Evolutionary conservation across 2,888 invertebrate species (phyloP).

Genomic region (Drosophila antonietae): DNA sequence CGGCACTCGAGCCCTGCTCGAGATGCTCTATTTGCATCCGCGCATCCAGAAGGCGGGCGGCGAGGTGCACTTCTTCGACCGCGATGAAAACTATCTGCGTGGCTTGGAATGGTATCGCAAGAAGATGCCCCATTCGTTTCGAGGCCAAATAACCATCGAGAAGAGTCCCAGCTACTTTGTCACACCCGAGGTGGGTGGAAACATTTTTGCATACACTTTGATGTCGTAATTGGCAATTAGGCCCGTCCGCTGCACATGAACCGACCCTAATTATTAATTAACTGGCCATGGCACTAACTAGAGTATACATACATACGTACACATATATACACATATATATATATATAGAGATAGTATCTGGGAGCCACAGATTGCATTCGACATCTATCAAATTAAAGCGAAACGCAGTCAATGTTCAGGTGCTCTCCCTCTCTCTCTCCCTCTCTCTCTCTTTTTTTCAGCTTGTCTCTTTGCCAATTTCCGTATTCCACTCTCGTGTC

Average conservation of each 20-base stretch:
- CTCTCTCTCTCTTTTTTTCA: too few relatives aligned
- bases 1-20: slow-evolving; percentile 97
- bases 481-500: slow-evolving; percentile 44
- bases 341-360: background rate
- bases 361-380: slow-evolving; percentile 29
- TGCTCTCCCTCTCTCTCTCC: background rate
- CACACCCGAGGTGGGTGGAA: slow-evolving; percentile 91
- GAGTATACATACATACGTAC: background rate
- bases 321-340: background rate
- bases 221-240: slow-evolving; percentile 76
- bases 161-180: slow-evolving; percentile 99
- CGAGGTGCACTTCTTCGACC: slow-evolving; percentile 98
- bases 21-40: slow-evolving; percentile 97
- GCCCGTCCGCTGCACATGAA: slow-evolving; percentile 43
- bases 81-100: slow-evolving; percentile 95
- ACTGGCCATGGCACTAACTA: slow-evolving; percentile 38
- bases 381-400: slow-evolving; percentile 69
- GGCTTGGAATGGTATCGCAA: slow-evolving; percentile 98
- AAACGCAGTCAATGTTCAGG: slow-evolving; percentile 39
- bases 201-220: slow-evolving; percentile 54
- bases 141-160: slow-evolving; percentile 97
- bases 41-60: slow-evolving; percentile 96
- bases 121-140: slow-evolving; percentile 97
- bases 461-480: slow-evolving; percentile 47
- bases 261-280: slow-evolving; percentile 69